These are phyloP conservation scores for Choreutis nemorana DNA, from an alignment of 2,888 invertebrate genomes.

Conservation along the genomic window DNA sequence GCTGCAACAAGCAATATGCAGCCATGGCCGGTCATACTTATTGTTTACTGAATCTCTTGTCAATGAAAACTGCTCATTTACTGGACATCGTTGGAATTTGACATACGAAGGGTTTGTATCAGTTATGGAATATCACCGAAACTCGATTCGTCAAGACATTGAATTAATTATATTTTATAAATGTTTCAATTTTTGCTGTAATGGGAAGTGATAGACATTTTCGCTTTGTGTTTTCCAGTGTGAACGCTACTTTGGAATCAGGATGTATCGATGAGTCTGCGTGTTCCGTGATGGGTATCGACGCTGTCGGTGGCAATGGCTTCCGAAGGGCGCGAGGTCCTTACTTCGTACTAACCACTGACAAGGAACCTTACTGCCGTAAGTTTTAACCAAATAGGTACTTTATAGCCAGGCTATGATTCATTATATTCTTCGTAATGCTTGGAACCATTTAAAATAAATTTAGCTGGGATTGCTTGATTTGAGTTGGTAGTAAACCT, in stretches of 20 bases:
- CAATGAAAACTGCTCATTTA: constrained; percentile 58
- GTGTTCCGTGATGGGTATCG: constrained; percentile 67
- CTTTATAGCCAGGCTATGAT: too few relatives aligned
- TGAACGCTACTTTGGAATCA: constrained; percentile 37
- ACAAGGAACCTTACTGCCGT: constrained; percentile 62
- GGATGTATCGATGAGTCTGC: constrained; percentile 32
- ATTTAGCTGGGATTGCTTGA: too few relatives aligned
- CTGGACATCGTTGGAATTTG: constrained; percentile 61
- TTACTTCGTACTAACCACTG: constrained; percentile 63
- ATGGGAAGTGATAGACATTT: not conserved
- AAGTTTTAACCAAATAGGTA: too few relatives aligned
- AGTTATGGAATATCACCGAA: too few relatives aligned
- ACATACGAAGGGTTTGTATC: constrained; percentile 44
- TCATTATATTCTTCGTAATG: too few relatives aligned
- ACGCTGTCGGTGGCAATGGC: constrained; percentile 28
- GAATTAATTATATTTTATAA: too few relatives aligned
- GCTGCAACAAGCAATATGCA: constrained; percentile 65
- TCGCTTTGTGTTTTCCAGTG: constrained; percentile 21
- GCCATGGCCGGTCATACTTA: constrained; percentile 67
- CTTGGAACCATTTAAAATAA: too few relatives aligned
- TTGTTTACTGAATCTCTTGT: constrained; percentile 67
- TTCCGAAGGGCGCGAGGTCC: constrained; percentile 43
- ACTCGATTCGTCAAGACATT: too few relatives aligned
- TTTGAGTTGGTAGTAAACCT: too few relatives aligned
- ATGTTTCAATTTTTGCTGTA: not conserved